Evolutionary conservation across 2,797 vertebrate genomes (phyloP).

Genomic region (Acrossocheilus wenchowensis): DNA sequence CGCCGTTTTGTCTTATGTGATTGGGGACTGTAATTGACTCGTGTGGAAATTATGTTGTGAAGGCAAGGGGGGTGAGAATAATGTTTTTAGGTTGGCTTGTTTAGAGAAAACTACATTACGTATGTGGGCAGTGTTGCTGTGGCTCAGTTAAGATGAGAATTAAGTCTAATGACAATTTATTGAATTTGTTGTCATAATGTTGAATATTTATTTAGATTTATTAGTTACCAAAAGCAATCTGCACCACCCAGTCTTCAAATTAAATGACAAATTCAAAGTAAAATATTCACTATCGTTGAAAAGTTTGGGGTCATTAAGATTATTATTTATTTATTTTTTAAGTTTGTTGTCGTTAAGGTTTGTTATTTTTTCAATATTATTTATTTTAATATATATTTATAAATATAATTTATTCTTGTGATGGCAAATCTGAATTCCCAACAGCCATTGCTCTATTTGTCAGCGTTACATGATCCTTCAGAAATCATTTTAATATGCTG

Average conservation of each 20-base stretch:
- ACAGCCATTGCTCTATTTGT: not conserved
- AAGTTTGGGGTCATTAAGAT: not conserved
- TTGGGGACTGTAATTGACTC: conserved; percentile 39
- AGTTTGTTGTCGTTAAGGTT: not conserved
- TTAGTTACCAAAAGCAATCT: not conserved
- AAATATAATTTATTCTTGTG: not conserved
- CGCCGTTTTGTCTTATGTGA: conserved; percentile 36
- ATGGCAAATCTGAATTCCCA: not conserved
- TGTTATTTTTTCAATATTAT: not conserved
- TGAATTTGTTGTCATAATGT: not conserved
- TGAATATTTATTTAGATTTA: not conserved
- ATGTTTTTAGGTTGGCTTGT: conserved; percentile 1
- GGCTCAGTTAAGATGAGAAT: not conserved
- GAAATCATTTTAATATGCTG: not conserved
- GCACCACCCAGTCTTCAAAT: not conserved
- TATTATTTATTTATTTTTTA: not conserved
- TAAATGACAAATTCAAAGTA: not conserved
- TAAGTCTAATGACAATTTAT: not conserved
- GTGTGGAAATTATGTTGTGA: conserved; percentile 5
- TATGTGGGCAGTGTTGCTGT: not conserved
- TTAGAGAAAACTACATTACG: not conserved
- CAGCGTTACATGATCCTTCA: not conserved
- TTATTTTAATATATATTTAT: not conserved
- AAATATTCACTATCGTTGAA: not conserved
- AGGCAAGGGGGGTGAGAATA: conserved; percentile 18